A percentile compares a stretch with the other conserved stretches of the same genome.
Evolutionary conservation across 2,888 invertebrate species (phyloP).

Genomic region (Rotaria magnacalcarata): DNA sequence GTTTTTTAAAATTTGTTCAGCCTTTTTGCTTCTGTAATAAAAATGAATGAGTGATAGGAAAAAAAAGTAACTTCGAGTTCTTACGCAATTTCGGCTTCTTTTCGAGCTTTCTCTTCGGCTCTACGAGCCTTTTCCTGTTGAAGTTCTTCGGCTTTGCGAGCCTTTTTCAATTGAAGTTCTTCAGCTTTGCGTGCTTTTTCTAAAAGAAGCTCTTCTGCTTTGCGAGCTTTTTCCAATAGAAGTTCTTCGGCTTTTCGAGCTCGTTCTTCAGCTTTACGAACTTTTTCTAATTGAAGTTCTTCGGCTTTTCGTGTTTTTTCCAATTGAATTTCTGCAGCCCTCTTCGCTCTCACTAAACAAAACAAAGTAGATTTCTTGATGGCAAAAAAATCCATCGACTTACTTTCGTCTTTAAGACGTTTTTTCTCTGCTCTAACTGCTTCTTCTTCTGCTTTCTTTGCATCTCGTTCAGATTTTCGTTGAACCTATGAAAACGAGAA

Average conservation of each 20-base stretch:
- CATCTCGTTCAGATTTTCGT: neutral
- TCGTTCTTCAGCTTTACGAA: neutral
- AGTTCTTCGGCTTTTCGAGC: no score
- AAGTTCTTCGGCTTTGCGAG: no score
- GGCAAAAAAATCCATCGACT: neutral
- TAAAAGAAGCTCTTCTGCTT: neutral
- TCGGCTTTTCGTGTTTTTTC: neutral
- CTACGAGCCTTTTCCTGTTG: no score
- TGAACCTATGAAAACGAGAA: neutral
- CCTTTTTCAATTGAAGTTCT: neutral
- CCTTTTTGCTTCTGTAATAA: neutral
- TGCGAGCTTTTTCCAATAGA: neutral
- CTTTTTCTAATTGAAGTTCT: neutral
- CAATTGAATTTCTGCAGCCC: neutral
- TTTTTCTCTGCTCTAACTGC: neutral
- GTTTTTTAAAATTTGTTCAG: neutral
- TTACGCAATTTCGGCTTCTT: neutral
- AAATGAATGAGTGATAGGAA: no score
- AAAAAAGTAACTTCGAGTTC: no score
- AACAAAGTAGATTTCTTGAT: no score
- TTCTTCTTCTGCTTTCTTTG: neutral
- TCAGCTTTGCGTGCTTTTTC: constrained; percentile 2
- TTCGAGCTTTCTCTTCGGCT: neutral
- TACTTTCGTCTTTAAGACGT: neutral
- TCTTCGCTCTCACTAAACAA: neutral